Base-by-base conservation (phyloP, 35 echinoderm and acorn worm species). In the Diadema setosum region DNA sequence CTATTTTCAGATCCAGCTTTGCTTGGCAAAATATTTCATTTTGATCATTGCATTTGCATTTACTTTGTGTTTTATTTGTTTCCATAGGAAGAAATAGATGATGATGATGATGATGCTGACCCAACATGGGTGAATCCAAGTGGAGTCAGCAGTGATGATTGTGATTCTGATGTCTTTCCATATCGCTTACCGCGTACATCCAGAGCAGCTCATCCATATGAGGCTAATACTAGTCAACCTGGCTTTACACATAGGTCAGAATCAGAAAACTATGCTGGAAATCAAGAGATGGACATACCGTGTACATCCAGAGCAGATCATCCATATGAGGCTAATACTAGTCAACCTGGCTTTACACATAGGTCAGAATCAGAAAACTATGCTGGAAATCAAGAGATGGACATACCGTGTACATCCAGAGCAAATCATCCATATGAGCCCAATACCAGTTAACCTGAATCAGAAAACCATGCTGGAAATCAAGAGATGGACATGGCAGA, bases 1-100 rank as follows among this genome's bases (percentile, higher is more conserved):
- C n/a, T n/a, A n/a, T n/a, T n/a, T n/a, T n/a, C n/a, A n/a, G n/a
- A n/a, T n/a, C n/a, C n/a, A n/a, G n/a, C n/a, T n/a, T n/a, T n/a
- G n/a, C n/a, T n/a, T n/a, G n/a, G n/a, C n/a, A n/a, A n/a, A n/a
- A n/a, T n/a, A n/a, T 65, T 11, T 65, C 60, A 65, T 14, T n/a
- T 65, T 65, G 60, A 65, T 65, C 60, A n/a, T n/a, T 65, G 60
- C 60, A 65, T 65, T 65, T 65, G 60, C 35, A 65, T 65, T 65
- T 65, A 12, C 60, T 65, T 65, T 65, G 21, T 65, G 60, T 65
- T 31, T 59, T 15, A 59, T 59, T 65, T 65, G 60, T 65, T 65
- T 65, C 60, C 60, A 65, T 65, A 65, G 60, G 60, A 65, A 65
- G 60, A 65, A 65, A 65, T 14, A 29, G 60, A 65, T 65, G 60